Conservation (phyloP, 1,140 invertebrate species). For the Latrodectus geometricus region DNA sequence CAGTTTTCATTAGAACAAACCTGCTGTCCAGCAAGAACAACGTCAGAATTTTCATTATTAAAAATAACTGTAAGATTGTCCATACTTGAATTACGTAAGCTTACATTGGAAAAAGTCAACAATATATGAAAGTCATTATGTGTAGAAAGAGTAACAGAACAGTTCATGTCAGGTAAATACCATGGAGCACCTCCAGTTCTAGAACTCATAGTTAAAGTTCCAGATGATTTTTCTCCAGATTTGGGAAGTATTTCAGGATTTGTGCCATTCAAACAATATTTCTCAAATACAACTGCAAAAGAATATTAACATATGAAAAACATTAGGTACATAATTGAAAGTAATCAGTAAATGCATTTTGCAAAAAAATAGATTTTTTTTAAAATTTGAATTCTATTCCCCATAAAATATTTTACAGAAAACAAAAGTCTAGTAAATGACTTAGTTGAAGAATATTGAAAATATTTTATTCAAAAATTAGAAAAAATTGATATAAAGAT, state of each 20-base stretch:
- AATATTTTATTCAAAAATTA: too few species aligned
- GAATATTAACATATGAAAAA: background rate
- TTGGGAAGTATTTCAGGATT: conserved; percentile 5
- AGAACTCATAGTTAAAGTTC: conserved; percentile 3
- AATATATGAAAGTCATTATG: conserved; percentile 7
- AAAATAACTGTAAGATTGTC: conserved; percentile 45
- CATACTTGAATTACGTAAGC: conserved; percentile 49
- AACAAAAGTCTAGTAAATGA: too few species aligned
- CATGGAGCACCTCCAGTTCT: conserved; percentile 10
- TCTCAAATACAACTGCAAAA: conserved; percentile 29
- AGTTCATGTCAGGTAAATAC: conserved; percentile 39
- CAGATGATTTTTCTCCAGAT: conserved; percentile 14
- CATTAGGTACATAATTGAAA: too few species aligned
- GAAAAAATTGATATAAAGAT: too few species aligned
- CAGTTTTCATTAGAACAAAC: conserved; percentile 53
- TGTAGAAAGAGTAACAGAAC: conserved; percentile 24
- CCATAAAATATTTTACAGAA: too few species aligned
- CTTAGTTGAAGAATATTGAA: too few species aligned
- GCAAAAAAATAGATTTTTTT: too few species aligned
- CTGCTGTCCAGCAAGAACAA: conserved; percentile 46
- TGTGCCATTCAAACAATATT: conserved; percentile 24
- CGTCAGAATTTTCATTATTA: conserved; percentile 3
- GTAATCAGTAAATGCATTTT: too few species aligned
- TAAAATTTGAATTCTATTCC: too few species aligned
- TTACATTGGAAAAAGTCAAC: conserved; percentile 54